Percentiles rank a stretch among this genome's conserved stretches.
Conservation (phyloP, 2,888 invertebrate species). For the Platypus cylindrus region DNA sequence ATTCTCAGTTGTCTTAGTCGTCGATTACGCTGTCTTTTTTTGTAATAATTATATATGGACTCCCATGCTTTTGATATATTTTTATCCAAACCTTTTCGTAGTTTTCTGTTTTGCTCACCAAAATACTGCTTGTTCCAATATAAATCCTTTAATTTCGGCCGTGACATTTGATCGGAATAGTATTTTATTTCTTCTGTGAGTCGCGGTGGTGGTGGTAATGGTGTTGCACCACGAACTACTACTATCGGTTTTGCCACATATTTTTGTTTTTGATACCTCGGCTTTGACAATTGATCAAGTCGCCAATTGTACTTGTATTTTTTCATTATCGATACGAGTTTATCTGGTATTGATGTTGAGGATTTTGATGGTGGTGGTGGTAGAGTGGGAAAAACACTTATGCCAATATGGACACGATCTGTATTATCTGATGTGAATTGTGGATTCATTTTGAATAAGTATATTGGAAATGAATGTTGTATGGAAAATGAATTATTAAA, state of each 20-base stretch:
- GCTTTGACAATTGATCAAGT: slow-evolving; percentile 16
- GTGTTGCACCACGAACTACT: not conserved
- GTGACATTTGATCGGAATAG: slow-evolving; percentile 20
- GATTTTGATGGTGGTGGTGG: slow-evolving; percentile 12
- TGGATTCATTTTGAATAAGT: slow-evolving; percentile 7
- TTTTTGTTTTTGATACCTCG: slow-evolving; percentile 8
- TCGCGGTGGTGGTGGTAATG: slow-evolving; percentile 5
- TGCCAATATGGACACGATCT: slow-evolving; percentile 16
- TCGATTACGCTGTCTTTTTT: slow-evolving; percentile 17
- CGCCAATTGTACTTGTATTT: slow-evolving; percentile 22
- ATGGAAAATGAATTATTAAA: too few species aligned
- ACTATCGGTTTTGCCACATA: slow-evolving; percentile 6
- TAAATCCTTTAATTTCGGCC: slow-evolving; percentile 15
- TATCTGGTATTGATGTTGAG: slow-evolving; percentile 13
- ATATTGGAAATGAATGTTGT: too few species aligned
- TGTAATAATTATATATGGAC: slow-evolving; percentile 25
- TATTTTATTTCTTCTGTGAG: slow-evolving; percentile 15
- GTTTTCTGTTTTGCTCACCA: too few species aligned
- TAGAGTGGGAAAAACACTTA: slow-evolving; percentile 13
- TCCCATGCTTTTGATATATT: slow-evolving; percentile 20
- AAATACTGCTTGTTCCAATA: slow-evolving; percentile 5
- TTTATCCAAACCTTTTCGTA: slow-evolving; percentile 17
- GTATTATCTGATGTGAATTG: slow-evolving; percentile 6
- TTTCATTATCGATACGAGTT: slow-evolving; percentile 15
- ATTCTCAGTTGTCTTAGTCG: slow-evolving; percentile 13